Evolutionary conservation across 2,113 vertebrate species (phyloP).

Genomic region (Corythaixoides concolor): DNA sequence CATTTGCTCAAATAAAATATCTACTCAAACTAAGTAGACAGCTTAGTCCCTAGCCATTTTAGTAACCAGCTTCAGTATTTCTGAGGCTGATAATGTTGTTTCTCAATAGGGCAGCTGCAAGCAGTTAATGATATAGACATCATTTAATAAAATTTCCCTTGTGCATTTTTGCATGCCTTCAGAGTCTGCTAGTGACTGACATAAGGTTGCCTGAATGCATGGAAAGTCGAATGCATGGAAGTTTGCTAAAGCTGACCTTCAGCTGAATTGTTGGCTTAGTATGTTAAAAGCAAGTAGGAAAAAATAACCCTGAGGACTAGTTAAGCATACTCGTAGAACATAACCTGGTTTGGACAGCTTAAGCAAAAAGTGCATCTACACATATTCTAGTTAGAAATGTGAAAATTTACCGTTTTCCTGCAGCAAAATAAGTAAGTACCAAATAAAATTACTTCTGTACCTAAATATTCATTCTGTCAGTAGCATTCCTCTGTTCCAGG

Average conservation of each 20-base stretch:
- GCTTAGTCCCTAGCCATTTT: neutral
- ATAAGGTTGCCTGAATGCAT: neutral
- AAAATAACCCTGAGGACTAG: conserved; percentile 28
- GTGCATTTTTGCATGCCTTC: neutral
- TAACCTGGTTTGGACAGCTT: conserved; percentile 13
- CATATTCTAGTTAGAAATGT: conserved; percentile 34
- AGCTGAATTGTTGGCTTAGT: neutral
- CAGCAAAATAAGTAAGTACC: conserved; percentile 20
- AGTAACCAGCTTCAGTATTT: neutral
- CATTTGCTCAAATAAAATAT: conserved; percentile 43
- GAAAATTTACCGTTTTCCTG: conserved; percentile 36
- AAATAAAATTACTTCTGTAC: neutral
- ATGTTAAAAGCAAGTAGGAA: conserved; percentile 10
- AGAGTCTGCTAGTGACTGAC: neutral
- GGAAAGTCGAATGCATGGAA: neutral
- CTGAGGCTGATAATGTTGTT: neutral
- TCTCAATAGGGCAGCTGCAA: conserved; percentile 10
- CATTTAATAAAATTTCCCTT: conserved; percentile 29
- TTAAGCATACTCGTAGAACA: conserved; percentile 14
- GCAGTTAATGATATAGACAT: conserved; percentile 2
- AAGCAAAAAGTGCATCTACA: conserved; percentile 24
- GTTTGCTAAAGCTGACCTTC: conserved; percentile 27
- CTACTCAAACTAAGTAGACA: neutral
- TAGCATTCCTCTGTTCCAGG: conserved; percentile 31
- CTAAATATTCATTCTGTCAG: conserved; percentile 51